Evolutionary conservation across 2,113 vertebrate genomes (phyloP), one percentile per base, ranked within the genome.

Genomic region (Xiphorhynchus elegans): DNA sequence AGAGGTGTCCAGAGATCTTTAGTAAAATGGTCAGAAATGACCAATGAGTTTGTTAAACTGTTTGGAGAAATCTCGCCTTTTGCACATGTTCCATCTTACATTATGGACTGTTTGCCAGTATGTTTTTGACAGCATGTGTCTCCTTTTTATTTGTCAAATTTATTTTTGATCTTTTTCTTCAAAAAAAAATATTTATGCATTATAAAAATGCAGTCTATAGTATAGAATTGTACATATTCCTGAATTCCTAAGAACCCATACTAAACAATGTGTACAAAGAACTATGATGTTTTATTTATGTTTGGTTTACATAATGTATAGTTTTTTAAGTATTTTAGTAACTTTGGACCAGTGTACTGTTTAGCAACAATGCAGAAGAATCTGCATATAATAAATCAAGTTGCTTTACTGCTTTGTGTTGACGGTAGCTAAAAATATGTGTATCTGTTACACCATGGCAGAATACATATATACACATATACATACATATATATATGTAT

Each of bases 281-380:
- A 97, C 94, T 98, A 96, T 97, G 89, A 97, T 98, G 98, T 98
- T 95, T 97, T 99, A 99, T 99, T 99, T 99, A 99, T 99, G 99
- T 98, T 98, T 98, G 98, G 96, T 98, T 98, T 98, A 98, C 98
- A 99, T 98, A 98, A 98, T 98, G 98, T 98, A 99, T 99, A 98
- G 98, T 98, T 98, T 99, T 99, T 98, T 97, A 98, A 98, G 98
- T 98, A 98, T 98, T 99, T 98, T 98, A 98, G 98, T 98, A 99
- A 98, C 98, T 99, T 99, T 98, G 98, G 98, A 98, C 98, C 98
- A 98, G 98, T 98, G 97, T 98, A 98, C 97, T 99, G 97, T 98
- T 98, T 98, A 98, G 98, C 97, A 98, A 89, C 98, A 97, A 97
- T 98, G 98, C 98, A 99, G 98, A 98, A 97, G 62, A 97, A 96